phyloP scores from a whole-genome alignment of 2,113 vertebrate genomes.

The Labeo catla region DNA sequence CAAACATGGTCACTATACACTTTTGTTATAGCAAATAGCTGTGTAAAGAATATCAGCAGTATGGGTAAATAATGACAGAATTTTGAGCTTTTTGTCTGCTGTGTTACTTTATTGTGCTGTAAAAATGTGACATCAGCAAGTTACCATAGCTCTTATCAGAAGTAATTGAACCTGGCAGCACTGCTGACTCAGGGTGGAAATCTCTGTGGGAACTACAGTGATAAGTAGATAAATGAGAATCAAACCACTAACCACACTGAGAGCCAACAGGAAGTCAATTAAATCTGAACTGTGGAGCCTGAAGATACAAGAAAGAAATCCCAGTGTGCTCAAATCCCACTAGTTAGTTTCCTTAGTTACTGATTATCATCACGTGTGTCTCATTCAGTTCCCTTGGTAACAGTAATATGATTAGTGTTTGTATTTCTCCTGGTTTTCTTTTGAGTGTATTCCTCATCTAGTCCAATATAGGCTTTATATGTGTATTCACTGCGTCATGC shows the following conservation, averaged over 20 bases:
- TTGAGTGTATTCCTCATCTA: too few relatives aligned
- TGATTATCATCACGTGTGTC: too few relatives aligned
- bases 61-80: not conserved
- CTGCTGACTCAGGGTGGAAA: not conserved
- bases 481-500: too few relatives aligned
- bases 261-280: slow-evolving; percentile 11
- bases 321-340: not conserved
- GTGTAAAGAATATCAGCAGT: not conserved
- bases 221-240: not conserved
- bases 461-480: too few relatives aligned
- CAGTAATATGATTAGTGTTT: too few relatives aligned
- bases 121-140: not conserved
- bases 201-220: not conserved
- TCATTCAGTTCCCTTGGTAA: too few relatives aligned
- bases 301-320: not conserved
- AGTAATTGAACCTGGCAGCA: not conserved
- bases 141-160: slow-evolving; percentile 1
- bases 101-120: not conserved
- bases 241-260: slow-evolving; percentile 5
- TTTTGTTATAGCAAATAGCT: not conserved
- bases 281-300: not conserved
- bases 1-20: not conserved
- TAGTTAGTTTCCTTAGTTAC: too few relatives aligned
- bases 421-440: too few relatives aligned
- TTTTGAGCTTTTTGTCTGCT: not conserved